phyloP scores from a whole-genome alignment of 2,888 invertebrate species.

The Andrena haemorrhoa region DNA sequence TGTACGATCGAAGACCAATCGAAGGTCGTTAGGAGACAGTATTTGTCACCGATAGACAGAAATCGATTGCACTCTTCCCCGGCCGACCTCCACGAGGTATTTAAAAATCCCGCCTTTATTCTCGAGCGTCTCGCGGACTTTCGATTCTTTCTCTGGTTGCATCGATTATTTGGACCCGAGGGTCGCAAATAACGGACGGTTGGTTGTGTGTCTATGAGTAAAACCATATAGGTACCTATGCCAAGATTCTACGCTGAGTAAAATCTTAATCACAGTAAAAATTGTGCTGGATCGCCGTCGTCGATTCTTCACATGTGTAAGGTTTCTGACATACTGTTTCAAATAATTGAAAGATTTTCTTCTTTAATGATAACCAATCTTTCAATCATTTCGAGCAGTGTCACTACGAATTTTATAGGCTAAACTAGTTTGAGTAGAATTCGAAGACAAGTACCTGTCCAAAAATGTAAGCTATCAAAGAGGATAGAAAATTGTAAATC shows the following conservation, averaged over 20 bases:
- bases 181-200: constrained; percentile 32
- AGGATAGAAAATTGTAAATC: constrained; percentile 48
- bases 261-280: constrained; percentile 45
- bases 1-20: not conserved
- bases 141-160: constrained; percentile 20
- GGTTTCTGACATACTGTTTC: not conserved
- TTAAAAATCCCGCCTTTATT: constrained; percentile 24
- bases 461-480: constrained; percentile 29
- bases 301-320: constrained; percentile 1
- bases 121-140: constrained; percentile 15
- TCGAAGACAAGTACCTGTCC: not conserved
- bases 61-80: constrained; percentile 51
- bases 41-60: constrained; percentile 12
- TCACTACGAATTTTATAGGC: not conserved
- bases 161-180: constrained; percentile 31
- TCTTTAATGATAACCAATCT: not conserved
- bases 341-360: not conserved
- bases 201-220: constrained; percentile 25
- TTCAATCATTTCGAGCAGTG: constrained; percentile 11
- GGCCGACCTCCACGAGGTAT: constrained; percentile 41
- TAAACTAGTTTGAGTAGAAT: constrained; percentile 14
- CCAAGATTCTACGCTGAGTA: constrained; percentile 26
- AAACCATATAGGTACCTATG: constrained; percentile 12
- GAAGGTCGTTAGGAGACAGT: constrained; percentile 36
- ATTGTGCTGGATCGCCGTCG: constrained; percentile 25